Conservation (phyloP, 2,888 invertebrate genomes). For the Tachina grossa region DNA sequence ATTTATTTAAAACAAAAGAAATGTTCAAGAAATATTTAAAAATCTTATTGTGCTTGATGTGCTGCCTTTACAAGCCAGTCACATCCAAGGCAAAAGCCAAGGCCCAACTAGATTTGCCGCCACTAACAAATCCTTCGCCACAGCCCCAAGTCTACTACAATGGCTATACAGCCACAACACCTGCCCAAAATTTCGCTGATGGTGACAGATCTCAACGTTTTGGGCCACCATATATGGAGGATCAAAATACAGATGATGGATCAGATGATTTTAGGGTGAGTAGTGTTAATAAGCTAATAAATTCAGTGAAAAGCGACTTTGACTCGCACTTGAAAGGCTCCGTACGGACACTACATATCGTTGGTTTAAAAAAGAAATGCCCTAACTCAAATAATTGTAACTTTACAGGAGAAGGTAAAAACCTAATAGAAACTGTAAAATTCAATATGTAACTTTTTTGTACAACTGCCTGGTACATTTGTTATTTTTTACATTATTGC, state of each 20-base stretch:
- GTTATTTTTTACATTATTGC: too few relatives aligned
- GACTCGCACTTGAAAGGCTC: too few relatives aligned
- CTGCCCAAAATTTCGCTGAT: conserved; percentile 76
- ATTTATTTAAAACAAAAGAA: background rate
- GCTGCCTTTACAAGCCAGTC: conserved; percentile 40
- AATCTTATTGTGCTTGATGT: conserved; percentile 42
- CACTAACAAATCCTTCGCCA: conserved; percentile 80
- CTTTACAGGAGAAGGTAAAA: too few relatives aligned
- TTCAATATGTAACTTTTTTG: too few relatives aligned
- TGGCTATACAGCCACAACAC: conserved; percentile 77
- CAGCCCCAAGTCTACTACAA: conserved; percentile 79
- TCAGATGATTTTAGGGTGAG: conserved; percentile 81
- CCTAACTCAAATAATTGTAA: too few relatives aligned
- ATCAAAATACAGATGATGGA: conserved; percentile 77
- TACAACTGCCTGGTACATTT: too few relatives aligned
- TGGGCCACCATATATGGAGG: conserved; percentile 80
- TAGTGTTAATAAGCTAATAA: conserved; percentile 3
- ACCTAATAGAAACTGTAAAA: too few relatives aligned
- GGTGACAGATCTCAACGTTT: conserved; percentile 80
- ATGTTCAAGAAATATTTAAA: conserved; percentile 53
- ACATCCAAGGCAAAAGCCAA: conserved; percentile 66
- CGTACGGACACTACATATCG: too few relatives aligned
- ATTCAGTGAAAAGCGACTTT: too few relatives aligned
- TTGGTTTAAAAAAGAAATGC: too few relatives aligned
- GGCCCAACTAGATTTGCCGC: conserved; percentile 85